Conservation (phyloP, 1,140 invertebrate species). For the Drosophila funebris region DNA sequence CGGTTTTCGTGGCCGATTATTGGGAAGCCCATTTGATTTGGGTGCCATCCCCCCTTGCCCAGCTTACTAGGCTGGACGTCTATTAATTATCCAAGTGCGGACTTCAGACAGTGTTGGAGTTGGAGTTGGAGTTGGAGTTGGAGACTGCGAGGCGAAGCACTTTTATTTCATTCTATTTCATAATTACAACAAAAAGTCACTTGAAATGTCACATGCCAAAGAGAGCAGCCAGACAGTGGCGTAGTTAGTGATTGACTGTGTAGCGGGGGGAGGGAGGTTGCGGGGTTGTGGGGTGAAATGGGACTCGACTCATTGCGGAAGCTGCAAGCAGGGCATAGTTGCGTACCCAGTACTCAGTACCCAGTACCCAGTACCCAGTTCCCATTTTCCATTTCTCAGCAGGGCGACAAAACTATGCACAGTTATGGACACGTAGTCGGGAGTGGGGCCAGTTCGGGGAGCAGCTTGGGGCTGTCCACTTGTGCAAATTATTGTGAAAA, state of each 20-base stretch:
- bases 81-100: slow-evolving; percentile 30
- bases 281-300: background rate
- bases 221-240: background rate
- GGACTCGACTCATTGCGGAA: slow-evolving; percentile 4
- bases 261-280: background rate
- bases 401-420: slow-evolving; percentile 47
- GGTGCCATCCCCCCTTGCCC: slow-evolving; percentile 4
- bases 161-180: slow-evolving; percentile 59
- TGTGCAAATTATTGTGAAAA: slow-evolving; percentile 80
- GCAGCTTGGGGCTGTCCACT: slow-evolving; percentile 48
- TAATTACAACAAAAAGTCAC: slow-evolving; percentile 49
- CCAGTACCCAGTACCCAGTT: slow-evolving; percentile 23
- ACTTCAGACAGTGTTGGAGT: background rate
- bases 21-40: slow-evolving; percentile 59
- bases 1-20: slow-evolving; percentile 72
- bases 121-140: background rate
- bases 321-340: slow-evolving; percentile 45
- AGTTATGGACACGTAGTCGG: slow-evolving; percentile 59
- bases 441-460: background rate
- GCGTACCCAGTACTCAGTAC: slow-evolving; percentile 14
- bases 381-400: slow-evolving; percentile 4
- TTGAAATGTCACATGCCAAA: slow-evolving; percentile 47
- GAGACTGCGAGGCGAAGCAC: slow-evolving; percentile 10
- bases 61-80: background rate
- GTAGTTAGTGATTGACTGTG: too few species aligned